Percentiles rank a stretch among this genome's conserved stretches.
Conservation (phyloP, 2,888 invertebrate genomes). For the Athetis lepigone region DNA sequence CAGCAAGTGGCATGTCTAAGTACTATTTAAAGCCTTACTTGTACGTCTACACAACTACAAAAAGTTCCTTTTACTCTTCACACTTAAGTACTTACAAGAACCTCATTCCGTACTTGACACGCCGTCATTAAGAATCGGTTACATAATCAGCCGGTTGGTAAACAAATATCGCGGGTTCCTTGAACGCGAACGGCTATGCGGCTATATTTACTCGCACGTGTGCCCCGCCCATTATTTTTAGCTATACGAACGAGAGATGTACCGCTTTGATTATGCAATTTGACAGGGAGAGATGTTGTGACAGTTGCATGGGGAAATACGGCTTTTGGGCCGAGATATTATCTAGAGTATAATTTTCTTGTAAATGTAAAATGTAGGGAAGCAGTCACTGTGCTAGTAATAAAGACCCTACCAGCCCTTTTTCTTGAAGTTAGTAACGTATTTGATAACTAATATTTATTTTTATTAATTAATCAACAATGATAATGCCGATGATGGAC, state of each 20-base stretch:
- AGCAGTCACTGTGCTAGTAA: too few species aligned
- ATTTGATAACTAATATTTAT: too few species aligned
- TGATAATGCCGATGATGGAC: too few species aligned
- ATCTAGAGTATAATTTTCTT: too few species aligned
- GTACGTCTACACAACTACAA: not conserved
- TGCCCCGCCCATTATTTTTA: conserved; percentile 64
- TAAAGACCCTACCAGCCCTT: too few species aligned
- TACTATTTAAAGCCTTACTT: too few species aligned
- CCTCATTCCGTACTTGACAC: conserved; percentile 26
- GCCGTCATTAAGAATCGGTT: conserved; percentile 48
- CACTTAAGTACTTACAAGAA: conserved; percentile 10
- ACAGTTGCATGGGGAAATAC: not conserved
- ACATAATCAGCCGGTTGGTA: conserved; percentile 55
- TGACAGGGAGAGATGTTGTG: not conserved
- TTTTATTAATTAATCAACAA: too few species aligned
- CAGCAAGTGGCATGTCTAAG: too few species aligned
- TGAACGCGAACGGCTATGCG: conserved; percentile 56
- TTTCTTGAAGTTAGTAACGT: too few species aligned
- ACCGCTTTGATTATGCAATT: conserved; percentile 16
- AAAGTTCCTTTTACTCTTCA: not conserved
- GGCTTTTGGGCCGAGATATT: too few species aligned
- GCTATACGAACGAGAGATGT: conserved; percentile 29
- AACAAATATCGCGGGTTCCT: conserved; percentile 61
- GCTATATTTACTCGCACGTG: conserved; percentile 62
- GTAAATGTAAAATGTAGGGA: too few species aligned